Conservation (phyloP, 2,888 invertebrate genomes). For the Lasioglossum vierecki region DNA sequence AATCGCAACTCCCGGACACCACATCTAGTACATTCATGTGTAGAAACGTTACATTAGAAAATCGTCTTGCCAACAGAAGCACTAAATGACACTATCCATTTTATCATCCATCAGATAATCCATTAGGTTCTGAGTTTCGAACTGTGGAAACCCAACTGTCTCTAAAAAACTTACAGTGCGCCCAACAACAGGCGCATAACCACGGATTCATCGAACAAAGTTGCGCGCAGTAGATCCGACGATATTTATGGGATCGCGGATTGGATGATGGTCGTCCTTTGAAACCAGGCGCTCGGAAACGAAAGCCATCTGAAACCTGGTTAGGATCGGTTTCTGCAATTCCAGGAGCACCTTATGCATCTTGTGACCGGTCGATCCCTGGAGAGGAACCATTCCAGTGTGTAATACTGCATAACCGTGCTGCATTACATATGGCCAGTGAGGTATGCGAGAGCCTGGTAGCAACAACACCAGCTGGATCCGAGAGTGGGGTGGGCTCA, state of each 20-base stretch:
- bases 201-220: background rate
- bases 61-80: no score
- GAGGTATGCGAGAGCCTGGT: slow-evolving; percentile 63
- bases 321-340: slow-evolving; percentile 34
- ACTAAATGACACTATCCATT: background rate
- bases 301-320: background rate
- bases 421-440: slow-evolving; percentile 72
- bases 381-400: slow-evolving; percentile 62
- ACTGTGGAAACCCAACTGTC: background rate
- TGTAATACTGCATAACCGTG: slow-evolving; percentile 76
- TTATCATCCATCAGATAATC: background rate
- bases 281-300: background rate
- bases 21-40: no score
- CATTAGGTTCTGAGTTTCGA: background rate
- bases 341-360: slow-evolving; percentile 58
- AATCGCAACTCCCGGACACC: no score
- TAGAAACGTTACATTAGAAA: no score
- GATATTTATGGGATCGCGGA: background rate
- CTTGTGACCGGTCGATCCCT: slow-evolving; percentile 62
- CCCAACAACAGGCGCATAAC: background rate
- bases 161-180: background rate
- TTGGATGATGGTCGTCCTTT: background rate
- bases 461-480: slow-evolving; percentile 54
- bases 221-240: background rate
- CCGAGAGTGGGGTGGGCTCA: slow-evolving; percentile 46